Evolutionary conservation across 2,888 invertebrate species (phyloP).

Genomic region (Thysanoteuthis rhombus): DNA sequence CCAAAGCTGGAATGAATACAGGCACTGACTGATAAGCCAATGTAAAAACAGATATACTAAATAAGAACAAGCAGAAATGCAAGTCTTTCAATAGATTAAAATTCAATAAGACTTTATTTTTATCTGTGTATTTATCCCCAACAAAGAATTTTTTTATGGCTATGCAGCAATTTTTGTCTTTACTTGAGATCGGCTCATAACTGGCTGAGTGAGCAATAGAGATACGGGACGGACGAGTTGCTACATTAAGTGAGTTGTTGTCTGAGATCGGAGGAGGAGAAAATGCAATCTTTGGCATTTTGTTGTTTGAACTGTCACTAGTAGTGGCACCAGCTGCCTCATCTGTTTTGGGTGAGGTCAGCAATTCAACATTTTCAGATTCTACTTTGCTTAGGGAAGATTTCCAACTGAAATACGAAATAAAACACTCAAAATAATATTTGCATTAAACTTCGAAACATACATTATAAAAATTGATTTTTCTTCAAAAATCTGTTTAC

Average conservation of each 20-base stretch:
- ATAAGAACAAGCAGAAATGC: slow-evolving; percentile 43
- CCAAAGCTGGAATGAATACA: slow-evolving; percentile 54
- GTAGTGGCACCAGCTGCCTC: neutral
- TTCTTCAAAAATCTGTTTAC: too few species aligned
- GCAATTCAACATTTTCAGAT: neutral
- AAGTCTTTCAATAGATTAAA: slow-evolving; percentile 44
- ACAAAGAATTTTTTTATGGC: neutral
- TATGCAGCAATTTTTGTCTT: neutral
- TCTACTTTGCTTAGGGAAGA: neutral
- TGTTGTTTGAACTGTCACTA: neutral
- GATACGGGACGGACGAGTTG: neutral
- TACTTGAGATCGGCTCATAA: neutral
- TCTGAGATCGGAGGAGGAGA: neutral
- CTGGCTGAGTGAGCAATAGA: neutral
- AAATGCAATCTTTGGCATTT: neutral
- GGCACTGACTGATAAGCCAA: slow-evolving; percentile 49
- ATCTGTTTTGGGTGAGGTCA: neutral
- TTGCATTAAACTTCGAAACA: neutral
- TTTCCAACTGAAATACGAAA: neutral
- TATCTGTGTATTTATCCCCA: slow-evolving; percentile 15
- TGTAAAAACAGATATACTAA: slow-evolving; percentile 46
- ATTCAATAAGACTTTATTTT: slow-evolving; percentile 39
- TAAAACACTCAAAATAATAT: neutral
- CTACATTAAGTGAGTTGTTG: neutral
- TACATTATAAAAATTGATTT: too few species aligned